Percentiles rank a stretch among this genome's conserved stretches.
phyloP scores from a whole-genome alignment of 2,797 vertebrate genomes.

The Gadopsis bispinosus region DNA sequence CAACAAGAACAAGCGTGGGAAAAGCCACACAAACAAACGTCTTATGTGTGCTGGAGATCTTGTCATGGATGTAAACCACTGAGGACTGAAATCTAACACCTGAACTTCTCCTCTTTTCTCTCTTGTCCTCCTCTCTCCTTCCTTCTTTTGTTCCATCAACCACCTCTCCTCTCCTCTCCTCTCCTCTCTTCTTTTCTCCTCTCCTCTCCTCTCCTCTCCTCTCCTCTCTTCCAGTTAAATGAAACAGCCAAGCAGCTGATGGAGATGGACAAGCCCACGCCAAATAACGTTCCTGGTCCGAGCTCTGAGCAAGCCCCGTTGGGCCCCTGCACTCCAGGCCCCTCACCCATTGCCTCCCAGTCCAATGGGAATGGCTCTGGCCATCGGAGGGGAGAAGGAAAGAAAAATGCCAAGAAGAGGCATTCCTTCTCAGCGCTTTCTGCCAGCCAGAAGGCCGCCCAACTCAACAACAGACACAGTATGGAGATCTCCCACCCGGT shows the following conservation, averaged over 20 bases:
- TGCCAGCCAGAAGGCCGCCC: conserved; percentile 94
- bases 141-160: conserved; percentile 1
- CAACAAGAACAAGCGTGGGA: conserved; percentile 49
- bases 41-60: conserved; percentile 25
- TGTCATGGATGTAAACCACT: conserved; percentile 45
- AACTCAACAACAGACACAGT: conserved; percentile 95
- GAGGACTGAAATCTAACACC: conserved; percentile 49
- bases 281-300: conserved; percentile 81
- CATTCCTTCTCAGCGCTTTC: conserved; percentile 97
- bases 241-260: conserved; percentile 97
- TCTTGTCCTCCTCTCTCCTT: conserved; percentile 10
- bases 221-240: conserved; percentile 88
- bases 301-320: conserved; percentile 80
- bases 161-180: conserved; percentile 1
- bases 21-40: conserved; percentile 47
- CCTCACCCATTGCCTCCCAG: conserved; percentile 75
- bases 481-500: conserved; percentile 99
- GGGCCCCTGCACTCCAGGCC: conserved; percentile 78
- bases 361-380: conserved; percentile 82
- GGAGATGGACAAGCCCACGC: conserved; percentile 93
- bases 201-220: neutral
- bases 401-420: conserved; percentile 98
- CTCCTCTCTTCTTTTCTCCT: neutral
- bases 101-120: conserved; percentile 2
- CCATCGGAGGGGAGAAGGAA: conserved; percentile 90